Percentiles rank a stretch among this genome's conserved stretches.
Evolutionary conservation across 1,140 invertebrate genomes (phyloP).

Genomic region (Atta cephalotes): DNA sequence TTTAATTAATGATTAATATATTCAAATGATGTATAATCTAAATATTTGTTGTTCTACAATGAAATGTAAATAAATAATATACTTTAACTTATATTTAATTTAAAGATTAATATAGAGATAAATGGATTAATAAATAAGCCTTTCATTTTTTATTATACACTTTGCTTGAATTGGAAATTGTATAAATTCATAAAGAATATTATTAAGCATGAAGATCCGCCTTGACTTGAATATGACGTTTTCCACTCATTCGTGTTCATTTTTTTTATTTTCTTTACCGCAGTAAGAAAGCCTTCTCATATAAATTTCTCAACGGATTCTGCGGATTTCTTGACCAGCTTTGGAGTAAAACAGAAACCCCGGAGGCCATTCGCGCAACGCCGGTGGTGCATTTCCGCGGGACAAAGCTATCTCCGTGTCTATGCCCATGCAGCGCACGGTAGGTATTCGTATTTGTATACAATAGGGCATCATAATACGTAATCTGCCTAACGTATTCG

Average conservation of each 20-base stretch:
- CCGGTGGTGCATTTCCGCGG: constrained; percentile 56
- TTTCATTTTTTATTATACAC: background rate
- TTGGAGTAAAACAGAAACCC: constrained; percentile 3
- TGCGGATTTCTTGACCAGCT: background rate
- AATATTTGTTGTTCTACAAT: background rate
- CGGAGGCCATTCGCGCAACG: constrained; percentile 19
- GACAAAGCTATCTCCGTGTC: constrained; percentile 76
- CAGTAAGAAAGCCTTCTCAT: background rate
- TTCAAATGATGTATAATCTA: background rate
- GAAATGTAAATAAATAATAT: background rate
- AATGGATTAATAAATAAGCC: background rate
- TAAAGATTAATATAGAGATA: background rate
- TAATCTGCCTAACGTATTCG: constrained; percentile 82
- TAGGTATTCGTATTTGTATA: constrained; percentile 83
- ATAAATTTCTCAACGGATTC: background rate
- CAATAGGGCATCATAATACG: constrained; percentile 85
- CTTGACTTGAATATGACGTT: no score
- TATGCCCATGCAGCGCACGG: constrained; percentile 71
- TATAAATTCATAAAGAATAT: no score
- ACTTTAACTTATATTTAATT: background rate
- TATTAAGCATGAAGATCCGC: no score
- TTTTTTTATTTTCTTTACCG: background rate
- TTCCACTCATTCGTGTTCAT: background rate
- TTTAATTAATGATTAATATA: background rate
- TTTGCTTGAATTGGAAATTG: no score